A percentile compares a stretch with the other conserved stretches of the same genome.
These are phyloP conservation scores for Erethizon dorsatum DNA, from an alignment of 2,797 vertebrate genomes.

Conservation along the genomic window DNA sequence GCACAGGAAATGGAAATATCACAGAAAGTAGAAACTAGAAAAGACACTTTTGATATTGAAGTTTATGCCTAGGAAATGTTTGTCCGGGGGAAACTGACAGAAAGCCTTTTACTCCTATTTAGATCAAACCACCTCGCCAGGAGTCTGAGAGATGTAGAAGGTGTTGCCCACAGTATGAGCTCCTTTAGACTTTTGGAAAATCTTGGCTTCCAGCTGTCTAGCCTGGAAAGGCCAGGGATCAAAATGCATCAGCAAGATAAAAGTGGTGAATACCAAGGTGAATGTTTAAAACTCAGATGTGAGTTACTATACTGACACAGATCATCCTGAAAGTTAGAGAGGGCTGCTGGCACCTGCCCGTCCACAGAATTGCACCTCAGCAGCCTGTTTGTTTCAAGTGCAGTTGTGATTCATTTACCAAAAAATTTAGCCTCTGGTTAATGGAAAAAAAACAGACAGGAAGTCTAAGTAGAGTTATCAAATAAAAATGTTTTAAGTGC, in stretches of 20 bases:
- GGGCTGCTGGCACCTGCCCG: not conserved
- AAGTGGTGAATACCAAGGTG: conserved; percentile 32
- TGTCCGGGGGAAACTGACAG: not conserved
- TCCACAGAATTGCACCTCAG: conserved; percentile 27
- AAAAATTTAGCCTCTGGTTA: conserved; percentile 31
- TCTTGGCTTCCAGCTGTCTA: conserved; percentile 48
- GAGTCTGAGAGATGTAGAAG: conserved; percentile 27
- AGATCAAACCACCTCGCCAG: conserved; percentile 22
- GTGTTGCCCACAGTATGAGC: not conserved
- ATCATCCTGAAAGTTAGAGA: conserved; percentile 33
- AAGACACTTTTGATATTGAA: not conserved
- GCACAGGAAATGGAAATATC: not conserved
- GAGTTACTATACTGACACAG: conserved; percentile 23
- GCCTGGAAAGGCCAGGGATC: not conserved
- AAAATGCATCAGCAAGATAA: conserved; percentile 46
- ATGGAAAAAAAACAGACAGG: conserved; percentile 50
- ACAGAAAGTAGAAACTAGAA: not conserved
- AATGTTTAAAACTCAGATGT: conserved; percentile 58
- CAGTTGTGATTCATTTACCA: conserved; percentile 23
- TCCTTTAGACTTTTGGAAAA: conserved; percentile 54
- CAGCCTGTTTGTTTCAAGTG: not conserved
- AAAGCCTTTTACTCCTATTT: not conserved
- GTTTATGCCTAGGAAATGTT: not conserved
- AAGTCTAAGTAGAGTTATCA: conserved; percentile 64
- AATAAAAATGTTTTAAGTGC: conserved; percentile 70